Percentiles rank a stretch among this genome's conserved stretches.
phyloP scores from a whole-genome alignment of 2,797 vertebrate species.

The Sciurus carolinensis region DNA sequence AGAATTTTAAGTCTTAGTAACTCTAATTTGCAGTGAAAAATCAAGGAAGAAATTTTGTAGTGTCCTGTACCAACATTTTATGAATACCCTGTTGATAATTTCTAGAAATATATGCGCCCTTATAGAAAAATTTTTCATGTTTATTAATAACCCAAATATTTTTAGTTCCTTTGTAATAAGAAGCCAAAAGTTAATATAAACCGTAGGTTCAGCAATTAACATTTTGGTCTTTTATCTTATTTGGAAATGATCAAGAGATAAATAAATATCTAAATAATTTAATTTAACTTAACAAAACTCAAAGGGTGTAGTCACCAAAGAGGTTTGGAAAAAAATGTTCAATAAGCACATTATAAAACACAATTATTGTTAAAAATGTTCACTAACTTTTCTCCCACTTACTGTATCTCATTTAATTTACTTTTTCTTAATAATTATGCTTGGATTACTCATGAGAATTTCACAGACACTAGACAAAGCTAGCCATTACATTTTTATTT shows the following conservation, averaged over 20 bases:
- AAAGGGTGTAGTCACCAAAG: background rate
- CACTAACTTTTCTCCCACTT: background rate
- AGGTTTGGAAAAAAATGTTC: background rate
- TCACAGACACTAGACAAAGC: background rate
- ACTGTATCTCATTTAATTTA: background rate
- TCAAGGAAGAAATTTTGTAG: background rate
- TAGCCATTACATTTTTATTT: background rate
- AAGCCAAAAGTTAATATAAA: background rate
- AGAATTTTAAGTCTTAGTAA: background rate
- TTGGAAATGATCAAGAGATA: background rate
- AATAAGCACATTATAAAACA: background rate
- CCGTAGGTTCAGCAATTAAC: background rate
- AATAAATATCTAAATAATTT: background rate
- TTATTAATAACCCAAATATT: background rate
- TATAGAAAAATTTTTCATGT: background rate
- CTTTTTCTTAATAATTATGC: background rate
- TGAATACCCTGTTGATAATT: background rate
- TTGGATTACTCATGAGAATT: background rate
- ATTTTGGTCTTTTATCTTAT: background rate
- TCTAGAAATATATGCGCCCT: background rate
- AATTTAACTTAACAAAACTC: constrained; percentile 17
- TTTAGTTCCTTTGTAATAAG: background rate
- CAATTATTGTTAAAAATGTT: background rate
- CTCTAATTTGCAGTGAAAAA: background rate
- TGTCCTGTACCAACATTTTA: background rate